Percentiles rank a stretch among this genome's conserved stretches.
Conservation (phyloP, 1,140 invertebrate genomes). For the Mylabris phalerata region DNA sequence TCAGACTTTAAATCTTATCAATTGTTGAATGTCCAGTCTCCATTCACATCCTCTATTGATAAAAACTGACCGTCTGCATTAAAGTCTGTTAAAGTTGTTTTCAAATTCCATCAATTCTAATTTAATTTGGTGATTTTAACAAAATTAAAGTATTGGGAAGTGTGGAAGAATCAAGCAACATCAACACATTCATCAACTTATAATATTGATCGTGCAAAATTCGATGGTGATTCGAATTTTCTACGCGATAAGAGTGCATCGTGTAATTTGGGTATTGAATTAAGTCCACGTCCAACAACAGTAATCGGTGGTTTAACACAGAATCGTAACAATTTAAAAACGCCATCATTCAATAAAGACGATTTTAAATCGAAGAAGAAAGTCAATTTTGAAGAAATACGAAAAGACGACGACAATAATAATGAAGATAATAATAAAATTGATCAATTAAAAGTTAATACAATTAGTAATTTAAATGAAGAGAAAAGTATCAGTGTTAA, state of each 20-base stretch:
- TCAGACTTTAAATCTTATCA: too few species aligned
- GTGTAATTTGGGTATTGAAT: conserved; percentile 62
- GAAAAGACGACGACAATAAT: conserved; percentile 10
- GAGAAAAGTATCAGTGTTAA: conserved; percentile 39
- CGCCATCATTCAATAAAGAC: conserved; percentile 21
- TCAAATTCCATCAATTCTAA: too few species aligned
- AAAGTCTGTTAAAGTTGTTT: neutral
- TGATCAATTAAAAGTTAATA: conserved; percentile 1
- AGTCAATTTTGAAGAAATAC: conserved; percentile 40
- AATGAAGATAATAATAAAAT: conserved; percentile 11
- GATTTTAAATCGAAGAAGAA: conserved; percentile 31
- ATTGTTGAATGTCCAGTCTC: conserved; percentile 9
- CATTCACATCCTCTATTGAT: conserved; percentile 27
- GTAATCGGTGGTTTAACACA: conserved; percentile 44
- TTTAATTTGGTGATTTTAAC: neutral
- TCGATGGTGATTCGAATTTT: conserved; percentile 42
- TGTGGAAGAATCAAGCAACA: conserved; percentile 53
- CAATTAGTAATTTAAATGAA: conserved; percentile 30
- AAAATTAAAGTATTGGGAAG: conserved; percentile 53
- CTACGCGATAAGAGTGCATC: conserved; percentile 60
- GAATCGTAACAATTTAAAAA: conserved; percentile 12
- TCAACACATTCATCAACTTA: conserved; percentile 43
- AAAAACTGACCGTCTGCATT: neutral
- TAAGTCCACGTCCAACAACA: conserved; percentile 57
- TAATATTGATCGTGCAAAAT: conserved; percentile 37